Evolutionary conservation across 2,113 vertebrate species (phyloP), one percentile per base, ranked within the genome.

Genomic region (Gavialis gangeticus): DNA sequence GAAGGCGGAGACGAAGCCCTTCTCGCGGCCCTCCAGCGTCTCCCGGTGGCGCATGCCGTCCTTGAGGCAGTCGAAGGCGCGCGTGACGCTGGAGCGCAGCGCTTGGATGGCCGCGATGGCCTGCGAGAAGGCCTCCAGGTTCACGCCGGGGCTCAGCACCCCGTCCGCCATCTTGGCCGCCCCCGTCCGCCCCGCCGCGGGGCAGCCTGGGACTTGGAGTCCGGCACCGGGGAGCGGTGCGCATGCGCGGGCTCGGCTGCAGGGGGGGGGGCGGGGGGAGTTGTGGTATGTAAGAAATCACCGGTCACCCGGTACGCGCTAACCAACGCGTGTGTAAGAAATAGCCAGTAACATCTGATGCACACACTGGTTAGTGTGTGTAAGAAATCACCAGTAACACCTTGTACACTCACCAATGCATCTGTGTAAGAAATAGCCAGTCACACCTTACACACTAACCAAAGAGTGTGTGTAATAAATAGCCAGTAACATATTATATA

Each of bases 31-130:
- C 95, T 99, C 99, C 95, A 99, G 97, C 2, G 98, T 99, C 94
- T 99, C 99, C 87, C 99, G 98, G 97, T 99, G 99, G 91, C 99
- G 99, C 99, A 99, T 99, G 21, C 99, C 99, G 95, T 99, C 99
- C 96, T 99, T 99, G 85, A 99, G 98, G 87, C 98, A 99, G 97
- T 99, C 99, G 96, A 99, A 99, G 64, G 99, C 99, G 67, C 99
- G 97, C 60, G 98, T 99, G 75, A 99, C 99, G 96, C 99, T 99
- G 78, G 99, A 99, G 22, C 99, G 98, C 34, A 99, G 98, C 14
- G 99, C 99, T 97, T 99, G 99, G 75, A 99, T 99, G 15, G 99
- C 99, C 89, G 97, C 98, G 75, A 99, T 99, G 12, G 99, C 99
- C 93, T 99, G 99, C 24, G 99, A 98, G 57, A 99, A 99, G 15